Conservation (phyloP, 2,888 invertebrate genomes). For the Sesia bembeciformis region DNA sequence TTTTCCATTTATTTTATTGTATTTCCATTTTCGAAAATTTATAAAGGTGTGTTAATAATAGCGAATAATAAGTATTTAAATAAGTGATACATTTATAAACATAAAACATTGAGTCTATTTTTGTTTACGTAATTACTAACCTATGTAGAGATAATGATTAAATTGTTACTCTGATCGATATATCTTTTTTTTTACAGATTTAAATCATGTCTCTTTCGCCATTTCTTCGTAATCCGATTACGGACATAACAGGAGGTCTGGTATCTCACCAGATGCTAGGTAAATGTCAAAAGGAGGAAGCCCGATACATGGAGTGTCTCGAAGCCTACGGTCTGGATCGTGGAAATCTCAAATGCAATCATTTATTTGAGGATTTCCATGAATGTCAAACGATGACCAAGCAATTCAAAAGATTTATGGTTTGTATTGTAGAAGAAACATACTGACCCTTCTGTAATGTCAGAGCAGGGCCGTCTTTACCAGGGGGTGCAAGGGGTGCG, state of each 20-base stretch:
- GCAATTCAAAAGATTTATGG: constrained; percentile 75
- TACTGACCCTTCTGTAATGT: too few relatives aligned
- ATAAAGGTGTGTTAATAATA: too few relatives aligned
- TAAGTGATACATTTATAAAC: too few relatives aligned
- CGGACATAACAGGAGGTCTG: constrained; percentile 79
- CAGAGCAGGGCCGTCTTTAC: too few relatives aligned
- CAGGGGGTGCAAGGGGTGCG: too few relatives aligned
- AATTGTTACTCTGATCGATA: background rate
- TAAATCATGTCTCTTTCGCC: constrained; percentile 76
- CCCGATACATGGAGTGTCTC: constrained; percentile 82
- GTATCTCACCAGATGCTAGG: constrained; percentile 79
- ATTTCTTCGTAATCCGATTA: constrained; percentile 79
- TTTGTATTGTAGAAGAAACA: constrained; percentile 31
- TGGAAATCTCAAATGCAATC: constrained; percentile 76
- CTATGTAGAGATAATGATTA: constrained; percentile 2
- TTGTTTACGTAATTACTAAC: constrained; percentile 49
- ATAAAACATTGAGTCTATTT: constrained; percentile 1
- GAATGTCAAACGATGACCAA: constrained; percentile 79
- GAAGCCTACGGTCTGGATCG: constrained; percentile 86
- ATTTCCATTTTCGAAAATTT: too few relatives aligned
- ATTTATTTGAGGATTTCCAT: constrained; percentile 78
- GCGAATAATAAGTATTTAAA: too few relatives aligned
- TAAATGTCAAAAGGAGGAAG: constrained; percentile 79
- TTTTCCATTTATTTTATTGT: too few relatives aligned
- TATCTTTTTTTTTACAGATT: constrained; percentile 8